phyloP scores from a whole-genome alignment of 35 echinoderm and acorn worm species.

The Apostichopus japonicus region DNA sequence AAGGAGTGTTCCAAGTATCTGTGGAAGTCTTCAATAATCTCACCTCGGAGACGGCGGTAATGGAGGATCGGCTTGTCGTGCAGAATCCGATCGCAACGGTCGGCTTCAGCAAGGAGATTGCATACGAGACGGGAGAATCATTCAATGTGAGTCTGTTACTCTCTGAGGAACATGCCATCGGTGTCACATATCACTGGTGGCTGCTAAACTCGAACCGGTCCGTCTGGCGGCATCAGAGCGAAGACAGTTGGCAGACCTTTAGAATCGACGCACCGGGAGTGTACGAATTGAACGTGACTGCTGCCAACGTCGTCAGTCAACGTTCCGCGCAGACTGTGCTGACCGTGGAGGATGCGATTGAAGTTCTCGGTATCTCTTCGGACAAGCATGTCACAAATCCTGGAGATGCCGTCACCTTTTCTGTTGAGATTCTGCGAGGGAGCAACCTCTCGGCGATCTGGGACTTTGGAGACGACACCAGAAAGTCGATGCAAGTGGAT shows the following conservation, averaged over 20 bases:
- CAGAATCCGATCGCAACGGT: conserved; percentile 45
- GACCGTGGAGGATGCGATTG: conserved; percentile 20
- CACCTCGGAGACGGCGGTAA: conserved; percentile 30
- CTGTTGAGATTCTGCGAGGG: not conserved
- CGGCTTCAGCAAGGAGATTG: not conserved
- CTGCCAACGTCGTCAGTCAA: not conserved
- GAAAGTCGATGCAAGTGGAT: not conserved
- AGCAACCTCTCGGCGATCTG: conserved; percentile 12
- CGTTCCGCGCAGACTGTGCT: not conserved
- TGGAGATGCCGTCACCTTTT: conserved; percentile 13
- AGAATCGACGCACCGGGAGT: not conserved
- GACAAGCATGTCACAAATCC: not conserved
- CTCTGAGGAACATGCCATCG: not conserved
- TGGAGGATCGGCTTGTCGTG: conserved; percentile 8
- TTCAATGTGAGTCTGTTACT: conserved; percentile 15
- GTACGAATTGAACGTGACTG: conserved; percentile 22
- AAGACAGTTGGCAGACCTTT: not conserved
- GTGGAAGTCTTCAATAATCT: conserved; percentile 67
- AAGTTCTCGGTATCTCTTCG: not conserved
- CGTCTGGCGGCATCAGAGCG: not conserved
- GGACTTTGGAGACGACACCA: conserved; percentile 42
- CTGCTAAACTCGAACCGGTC: not conserved
- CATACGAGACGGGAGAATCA: not conserved
- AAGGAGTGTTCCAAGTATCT: conserved; percentile 62
- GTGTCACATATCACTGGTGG: not conserved